Evolutionary conservation across 2,797 vertebrate species (phyloP).

Genomic region (Dendrocincla tyrannina): DNA sequence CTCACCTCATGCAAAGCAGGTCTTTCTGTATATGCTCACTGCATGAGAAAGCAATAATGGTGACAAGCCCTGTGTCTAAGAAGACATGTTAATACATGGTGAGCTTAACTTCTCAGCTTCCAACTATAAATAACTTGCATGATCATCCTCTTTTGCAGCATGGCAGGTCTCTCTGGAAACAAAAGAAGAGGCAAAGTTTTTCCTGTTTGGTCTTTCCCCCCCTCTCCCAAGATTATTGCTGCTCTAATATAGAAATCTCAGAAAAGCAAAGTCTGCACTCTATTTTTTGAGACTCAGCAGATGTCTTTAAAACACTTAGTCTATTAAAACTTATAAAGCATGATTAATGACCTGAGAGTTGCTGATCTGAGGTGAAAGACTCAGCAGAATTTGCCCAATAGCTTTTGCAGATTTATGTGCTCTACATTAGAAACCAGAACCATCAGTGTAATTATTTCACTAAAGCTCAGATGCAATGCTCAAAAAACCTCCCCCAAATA

Average conservation of each 20-base stretch:
- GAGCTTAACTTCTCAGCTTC: not conserved
- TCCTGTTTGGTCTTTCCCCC: too few relatives aligned
- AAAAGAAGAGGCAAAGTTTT: not conserved
- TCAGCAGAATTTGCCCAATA: constrained; percentile 28
- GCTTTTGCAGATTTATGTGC: constrained; percentile 43
- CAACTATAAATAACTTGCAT: not conserved
- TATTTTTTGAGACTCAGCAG: constrained; percentile 32
- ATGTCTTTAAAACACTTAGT: constrained; percentile 47
- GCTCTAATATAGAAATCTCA: not conserved
- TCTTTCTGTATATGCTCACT: not conserved
- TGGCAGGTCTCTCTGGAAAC: not conserved
- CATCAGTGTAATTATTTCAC: not conserved
- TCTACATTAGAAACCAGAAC: not conserved
- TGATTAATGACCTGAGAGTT: constrained; percentile 54
- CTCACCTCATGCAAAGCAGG: not conserved
- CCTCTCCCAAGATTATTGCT: not conserved
- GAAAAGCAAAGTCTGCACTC: constrained; percentile 17
- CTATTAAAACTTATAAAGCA: constrained; percentile 44
- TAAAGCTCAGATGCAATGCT: not conserved
- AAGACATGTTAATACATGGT: not conserved
- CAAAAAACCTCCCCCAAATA: not conserved
- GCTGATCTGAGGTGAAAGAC: constrained; percentile 32
- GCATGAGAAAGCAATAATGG: not conserved
- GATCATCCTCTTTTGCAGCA: not conserved
- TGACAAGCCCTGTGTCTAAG: not conserved